Evolutionary conservation across 2,888 invertebrate species (phyloP).

Genomic region (Agapostemon virescens): DNA sequence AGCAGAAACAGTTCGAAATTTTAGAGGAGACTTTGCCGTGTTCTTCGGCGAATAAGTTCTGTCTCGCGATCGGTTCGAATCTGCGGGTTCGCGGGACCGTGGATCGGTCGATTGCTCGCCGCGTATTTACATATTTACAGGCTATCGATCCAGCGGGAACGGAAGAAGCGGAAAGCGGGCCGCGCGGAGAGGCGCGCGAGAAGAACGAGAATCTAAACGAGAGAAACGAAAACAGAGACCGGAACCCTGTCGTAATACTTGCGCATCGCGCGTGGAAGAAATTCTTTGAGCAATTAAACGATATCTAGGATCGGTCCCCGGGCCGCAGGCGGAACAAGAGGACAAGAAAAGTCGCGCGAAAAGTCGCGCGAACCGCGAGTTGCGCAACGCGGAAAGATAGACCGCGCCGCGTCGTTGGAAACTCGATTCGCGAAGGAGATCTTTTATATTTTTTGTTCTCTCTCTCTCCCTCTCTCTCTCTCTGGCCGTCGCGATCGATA

Average conservation of each 20-base stretch:
- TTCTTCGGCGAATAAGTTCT: not conserved
- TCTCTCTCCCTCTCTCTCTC: no score
- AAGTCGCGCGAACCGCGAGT: not conserved
- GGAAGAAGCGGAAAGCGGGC: conserved; percentile 27
- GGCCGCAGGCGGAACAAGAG: conserved; percentile 23
- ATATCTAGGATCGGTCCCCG: conserved; percentile 59
- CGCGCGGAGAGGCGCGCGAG: not conserved
- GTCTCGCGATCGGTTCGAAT: not conserved
- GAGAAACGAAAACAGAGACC: conserved; percentile 32
- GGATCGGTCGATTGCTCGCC: conserved; percentile 19
- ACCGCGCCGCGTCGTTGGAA: not conserved
- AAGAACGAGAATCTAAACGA: conserved; percentile 13
- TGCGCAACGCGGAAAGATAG: conserved; percentile 17
- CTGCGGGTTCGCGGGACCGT: not conserved
- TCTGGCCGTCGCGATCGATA: conserved; percentile 27
- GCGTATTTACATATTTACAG: conserved; percentile 55
- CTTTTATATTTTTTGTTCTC: not conserved
- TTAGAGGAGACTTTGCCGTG: no score
- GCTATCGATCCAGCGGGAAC: conserved; percentile 38
- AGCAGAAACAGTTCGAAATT: no score
- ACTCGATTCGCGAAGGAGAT: conserved; percentile 14
- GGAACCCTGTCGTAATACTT: conserved; percentile 59
- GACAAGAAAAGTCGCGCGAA: not conserved
- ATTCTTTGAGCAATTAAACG: conserved; percentile 77
- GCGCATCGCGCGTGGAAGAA: conserved; percentile 70